Conservation (phyloP, 1,140 invertebrate genomes). For the Lasaia peninsularis region DNA sequence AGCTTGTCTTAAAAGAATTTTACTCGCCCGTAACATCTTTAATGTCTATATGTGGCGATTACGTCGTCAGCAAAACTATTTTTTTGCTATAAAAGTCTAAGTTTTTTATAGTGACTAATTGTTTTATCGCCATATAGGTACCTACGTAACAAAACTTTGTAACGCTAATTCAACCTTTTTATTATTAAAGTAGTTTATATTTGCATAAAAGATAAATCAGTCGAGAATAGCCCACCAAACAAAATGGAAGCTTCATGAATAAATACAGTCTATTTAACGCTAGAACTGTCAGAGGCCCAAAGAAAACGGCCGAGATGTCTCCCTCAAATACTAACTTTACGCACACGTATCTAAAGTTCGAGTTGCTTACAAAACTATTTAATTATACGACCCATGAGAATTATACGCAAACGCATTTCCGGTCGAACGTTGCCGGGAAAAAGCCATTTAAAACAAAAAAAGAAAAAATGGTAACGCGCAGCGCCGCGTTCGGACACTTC, state of each 20-base stretch:
- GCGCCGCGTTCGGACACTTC: slow-evolving; percentile 74
- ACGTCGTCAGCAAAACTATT: no score
- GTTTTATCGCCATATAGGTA: no score
- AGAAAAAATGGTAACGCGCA: slow-evolving; percentile 74
- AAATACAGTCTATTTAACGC: slow-evolving; percentile 76
- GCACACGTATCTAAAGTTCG: slow-evolving; percentile 41
- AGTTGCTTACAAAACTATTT: slow-evolving; percentile 52
- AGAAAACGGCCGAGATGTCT: slow-evolving; percentile 41
- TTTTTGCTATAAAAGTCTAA: no score
- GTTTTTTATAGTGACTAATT: no score
- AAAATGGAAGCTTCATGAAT: slow-evolving; percentile 72
- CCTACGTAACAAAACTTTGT: background rate
- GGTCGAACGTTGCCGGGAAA: slow-evolving; percentile 74
- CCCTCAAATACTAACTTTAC: slow-evolving; percentile 41
- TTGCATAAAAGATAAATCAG: slow-evolving; percentile 70
- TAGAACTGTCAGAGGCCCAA: slow-evolving; percentile 36
- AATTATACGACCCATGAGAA: slow-evolving; percentile 48
- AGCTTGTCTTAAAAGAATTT: no score
- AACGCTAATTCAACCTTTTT: background rate
- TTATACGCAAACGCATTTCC: slow-evolving; percentile 75
- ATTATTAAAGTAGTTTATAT: slow-evolving; percentile 49
- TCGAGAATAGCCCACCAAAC: slow-evolving; percentile 64
- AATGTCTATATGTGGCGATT: no score
- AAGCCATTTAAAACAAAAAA: slow-evolving; percentile 77
- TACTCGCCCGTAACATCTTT: no score